Base-by-base conservation (phyloP, 2,113 vertebrate species). In the Anolis sagrei region DNA sequence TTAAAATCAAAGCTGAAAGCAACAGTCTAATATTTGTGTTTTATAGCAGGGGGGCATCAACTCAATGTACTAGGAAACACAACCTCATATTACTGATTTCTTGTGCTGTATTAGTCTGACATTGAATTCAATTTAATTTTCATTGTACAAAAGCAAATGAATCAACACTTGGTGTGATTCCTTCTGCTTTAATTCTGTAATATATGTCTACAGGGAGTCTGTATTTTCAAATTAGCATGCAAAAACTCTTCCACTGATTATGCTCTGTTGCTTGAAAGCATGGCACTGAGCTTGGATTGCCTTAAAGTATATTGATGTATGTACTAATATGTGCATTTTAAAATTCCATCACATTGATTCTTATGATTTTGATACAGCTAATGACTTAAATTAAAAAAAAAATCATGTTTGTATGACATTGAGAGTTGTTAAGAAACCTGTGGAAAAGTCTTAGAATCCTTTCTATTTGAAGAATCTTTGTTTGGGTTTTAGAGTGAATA, bases 231-330 rank as follows among this genome's bases (percentile, higher is more conserved):
- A 79, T 85, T 79, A 79, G n/a, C 34, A 48, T 61, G 76, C 34
- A 72, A 18, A 79, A 78, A 70, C 66, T 10, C 10, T 69, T 34
- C 34, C 51, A 70, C 62, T 70, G 44, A 72, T 32, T 21, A 70
- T 77, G 39, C 18, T 85, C 69, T 85, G 51, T 85, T 48, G 18
- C 51, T 85, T 79, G 68, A 85, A 85, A 79, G 66, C 36, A 73
- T 72, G 51, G 79, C 76, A 73, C 27, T 85, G 84, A 85, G 32
- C 76, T 85, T 72, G 51, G 68, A 61, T 85, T 79, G 51, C 70
- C 69, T 85, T 85, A 79, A 79, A 72, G 76, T n/a, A 48, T 79
- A 72, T 62, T 72, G 48, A 78, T 79, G 49, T 70, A 79, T 85
- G 51, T 29, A 61, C 49, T 79, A 79, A 79, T 83, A 76, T 79